These are phyloP conservation scores for Ahaetulla prasina DNA, from an alignment of 2,113 vertebrate genomes.

Conservation along the genomic window DNA sequence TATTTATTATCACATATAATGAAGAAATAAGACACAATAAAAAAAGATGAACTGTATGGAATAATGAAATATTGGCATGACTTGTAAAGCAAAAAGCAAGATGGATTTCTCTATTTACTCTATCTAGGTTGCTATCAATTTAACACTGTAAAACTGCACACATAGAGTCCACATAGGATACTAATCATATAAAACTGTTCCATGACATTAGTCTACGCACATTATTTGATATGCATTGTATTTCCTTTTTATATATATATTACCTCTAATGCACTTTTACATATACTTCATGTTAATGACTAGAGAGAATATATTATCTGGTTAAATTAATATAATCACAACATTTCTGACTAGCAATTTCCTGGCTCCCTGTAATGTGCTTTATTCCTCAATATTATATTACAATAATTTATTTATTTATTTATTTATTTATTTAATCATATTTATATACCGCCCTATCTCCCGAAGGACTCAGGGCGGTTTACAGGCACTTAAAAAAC, in stretches of 20 bases:
- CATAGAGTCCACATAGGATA: not conserved
- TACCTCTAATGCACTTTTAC: constrained; percentile 20
- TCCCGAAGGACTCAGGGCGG: too few species aligned
- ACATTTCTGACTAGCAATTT: constrained; percentile 9
- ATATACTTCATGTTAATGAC: not conserved
- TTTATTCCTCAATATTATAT: constrained; percentile 30
- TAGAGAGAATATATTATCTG: not conserved
- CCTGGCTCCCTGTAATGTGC: not conserved
- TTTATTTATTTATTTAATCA: too few species aligned
- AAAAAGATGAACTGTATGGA: not conserved
- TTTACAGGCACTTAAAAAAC: too few species aligned
- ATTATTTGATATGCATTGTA: not conserved
- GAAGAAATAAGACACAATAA: not conserved
- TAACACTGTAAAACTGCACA: not conserved
- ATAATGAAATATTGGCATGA: not conserved
- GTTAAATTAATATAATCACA: constrained; percentile 16
- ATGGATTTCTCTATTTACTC: not conserved
- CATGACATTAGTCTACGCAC: not conserved
- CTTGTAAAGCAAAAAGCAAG: not conserved
- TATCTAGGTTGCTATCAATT: not conserved
- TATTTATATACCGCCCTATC: too few species aligned
- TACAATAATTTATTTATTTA: too few species aligned
- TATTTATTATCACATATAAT: not conserved
- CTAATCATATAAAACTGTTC: not conserved
- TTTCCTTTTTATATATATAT: not conserved